Conservation (phyloP, 2,797 vertebrate genomes). For the Melanotaenia pygmaea region DNA sequence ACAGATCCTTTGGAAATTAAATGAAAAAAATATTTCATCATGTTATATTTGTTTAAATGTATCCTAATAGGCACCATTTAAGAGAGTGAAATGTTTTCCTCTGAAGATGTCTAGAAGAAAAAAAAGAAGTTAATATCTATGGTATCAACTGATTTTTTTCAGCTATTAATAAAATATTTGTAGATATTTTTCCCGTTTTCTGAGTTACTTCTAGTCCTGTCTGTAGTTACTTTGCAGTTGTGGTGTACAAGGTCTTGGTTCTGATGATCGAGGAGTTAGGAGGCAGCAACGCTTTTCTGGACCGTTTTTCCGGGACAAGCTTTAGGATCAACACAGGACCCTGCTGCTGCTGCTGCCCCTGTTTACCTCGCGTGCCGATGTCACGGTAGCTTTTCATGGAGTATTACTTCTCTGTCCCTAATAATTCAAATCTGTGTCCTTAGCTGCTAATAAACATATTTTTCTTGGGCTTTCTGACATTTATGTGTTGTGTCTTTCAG, state of each 20-base stretch:
- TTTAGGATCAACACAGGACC: slow-evolving; percentile 85
- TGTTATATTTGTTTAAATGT: no score
- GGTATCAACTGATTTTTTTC: no score
- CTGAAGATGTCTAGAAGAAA: no score
- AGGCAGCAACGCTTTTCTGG: slow-evolving; percentile 81
- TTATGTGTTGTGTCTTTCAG: background rate
- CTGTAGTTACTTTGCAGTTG: slow-evolving; percentile 87
- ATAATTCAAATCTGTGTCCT: background rate
- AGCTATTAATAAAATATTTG: no score
- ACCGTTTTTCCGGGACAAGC: slow-evolving; percentile 68
- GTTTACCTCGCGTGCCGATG: slow-evolving; percentile 82
- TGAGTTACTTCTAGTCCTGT: slow-evolving; percentile 5
- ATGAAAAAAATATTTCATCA: no score
- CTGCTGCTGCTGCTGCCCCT: slow-evolving; percentile 88
- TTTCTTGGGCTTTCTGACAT: background rate
- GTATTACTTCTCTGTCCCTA: background rate
- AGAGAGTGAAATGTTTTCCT: no score
- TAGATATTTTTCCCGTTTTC: no score
- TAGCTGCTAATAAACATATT: background rate
- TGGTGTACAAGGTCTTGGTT: slow-evolving; percentile 88
- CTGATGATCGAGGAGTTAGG: slow-evolving; percentile 88
- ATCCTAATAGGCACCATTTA: no score
- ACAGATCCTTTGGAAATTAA: no score
- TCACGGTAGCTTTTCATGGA: slow-evolving; percentile 73
- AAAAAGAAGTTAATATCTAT: no score